These are phyloP conservation scores for Aricia agestis DNA, from an alignment of 1,140 invertebrate species.

Conservation along the genomic window DNA sequence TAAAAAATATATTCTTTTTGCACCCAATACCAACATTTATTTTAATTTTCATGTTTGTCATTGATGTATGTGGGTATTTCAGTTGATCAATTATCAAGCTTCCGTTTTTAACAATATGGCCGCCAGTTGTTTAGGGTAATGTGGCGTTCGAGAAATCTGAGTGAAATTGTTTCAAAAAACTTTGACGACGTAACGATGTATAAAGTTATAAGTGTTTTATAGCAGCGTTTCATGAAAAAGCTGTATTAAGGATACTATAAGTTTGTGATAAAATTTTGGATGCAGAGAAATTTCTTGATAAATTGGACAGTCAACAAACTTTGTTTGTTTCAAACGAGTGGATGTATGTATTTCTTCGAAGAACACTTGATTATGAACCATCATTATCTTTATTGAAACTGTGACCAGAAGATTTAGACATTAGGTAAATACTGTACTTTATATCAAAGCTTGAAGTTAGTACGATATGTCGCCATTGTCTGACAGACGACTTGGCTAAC, in stretches of 20 bases:
- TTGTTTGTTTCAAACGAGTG: conserved; percentile 74
- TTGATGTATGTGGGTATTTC: conserved; percentile 27
- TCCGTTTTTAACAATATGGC: conserved; percentile 76
- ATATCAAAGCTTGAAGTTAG: conserved; percentile 52
- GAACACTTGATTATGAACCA: conserved; percentile 68
- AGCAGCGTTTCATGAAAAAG: conserved; percentile 69
- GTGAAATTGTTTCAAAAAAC: conserved; percentile 72
- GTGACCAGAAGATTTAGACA: conserved; percentile 64
- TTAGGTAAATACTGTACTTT: conserved; percentile 63
- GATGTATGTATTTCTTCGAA: conserved; percentile 56
- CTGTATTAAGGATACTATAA: conserved; percentile 54
- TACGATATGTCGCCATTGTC: conserved; percentile 73
- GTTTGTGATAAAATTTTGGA: conserved; percentile 68
- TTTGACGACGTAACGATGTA: conserved; percentile 68
- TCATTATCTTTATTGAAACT: conserved; percentile 62
- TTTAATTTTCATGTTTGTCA: conserved; percentile 1
- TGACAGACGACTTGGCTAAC: conserved; percentile 65
- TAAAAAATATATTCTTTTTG: not conserved
- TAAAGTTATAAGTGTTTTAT: conserved; percentile 70
- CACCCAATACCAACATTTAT: not conserved
- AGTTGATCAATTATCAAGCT: conserved; percentile 35
- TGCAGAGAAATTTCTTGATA: conserved; percentile 58
- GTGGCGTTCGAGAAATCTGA: conserved; percentile 74
- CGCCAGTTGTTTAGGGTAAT: conserved; percentile 76
- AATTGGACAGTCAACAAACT: conserved; percentile 76